Conservation (phyloP, 64 coral and sea anemone species). For the Montipora foliosa region DNA sequence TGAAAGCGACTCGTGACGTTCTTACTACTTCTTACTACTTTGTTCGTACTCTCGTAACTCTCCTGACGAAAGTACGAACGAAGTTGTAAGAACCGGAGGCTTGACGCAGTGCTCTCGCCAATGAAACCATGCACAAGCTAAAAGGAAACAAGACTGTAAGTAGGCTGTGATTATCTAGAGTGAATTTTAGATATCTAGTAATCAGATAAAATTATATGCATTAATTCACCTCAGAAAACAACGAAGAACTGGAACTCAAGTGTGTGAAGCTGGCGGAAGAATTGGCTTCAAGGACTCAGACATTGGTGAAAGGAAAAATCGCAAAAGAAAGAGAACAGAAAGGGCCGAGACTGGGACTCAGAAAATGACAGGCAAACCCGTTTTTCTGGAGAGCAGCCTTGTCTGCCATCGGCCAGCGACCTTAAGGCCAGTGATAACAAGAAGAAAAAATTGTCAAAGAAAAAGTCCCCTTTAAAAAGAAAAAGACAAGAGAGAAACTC, state of each 20-base stretch:
- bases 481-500: not conserved
- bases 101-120: no score
- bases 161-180: not conserved
- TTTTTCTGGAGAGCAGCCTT: not conserved
- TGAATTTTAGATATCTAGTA: no score
- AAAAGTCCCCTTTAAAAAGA: not conserved
- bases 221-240: not conserved
- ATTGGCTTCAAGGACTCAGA: not conserved
- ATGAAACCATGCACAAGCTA: not conserved
- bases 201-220: not conserved
- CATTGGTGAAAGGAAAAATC: not conserved
- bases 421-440: not conserved
- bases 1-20: no score
- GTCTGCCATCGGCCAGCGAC: not conserved
- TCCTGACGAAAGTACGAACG: no score
- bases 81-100: no score
- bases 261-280: constrained; percentile 5
- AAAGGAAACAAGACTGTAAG: not conserved
- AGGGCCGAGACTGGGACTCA: not conserved
- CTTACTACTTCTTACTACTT: no score
- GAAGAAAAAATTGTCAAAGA: not conserved
- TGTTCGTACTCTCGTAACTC: no score
- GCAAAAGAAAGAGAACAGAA: not conserved
- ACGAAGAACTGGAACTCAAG: not conserved
- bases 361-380: not conserved